Evolutionary conservation across 2,888 invertebrate species (phyloP).

Genomic region (Lymantria dispar): DNA sequence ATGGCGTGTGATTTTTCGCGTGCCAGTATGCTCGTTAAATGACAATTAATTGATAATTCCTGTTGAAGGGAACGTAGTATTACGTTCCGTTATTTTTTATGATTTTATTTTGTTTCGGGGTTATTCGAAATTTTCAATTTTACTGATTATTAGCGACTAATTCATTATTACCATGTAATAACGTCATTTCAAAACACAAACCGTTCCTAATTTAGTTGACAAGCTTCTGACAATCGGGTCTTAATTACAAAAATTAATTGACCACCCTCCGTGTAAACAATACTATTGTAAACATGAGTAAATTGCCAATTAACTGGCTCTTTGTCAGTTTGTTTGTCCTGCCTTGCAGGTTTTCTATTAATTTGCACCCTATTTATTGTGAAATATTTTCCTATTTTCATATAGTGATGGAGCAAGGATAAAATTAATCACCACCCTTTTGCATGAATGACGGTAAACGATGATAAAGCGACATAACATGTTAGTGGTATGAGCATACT

Average conservation of each 20-base stretch:
- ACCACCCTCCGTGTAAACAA: slow-evolving; percentile 34
- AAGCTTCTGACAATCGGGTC: slow-evolving; percentile 9
- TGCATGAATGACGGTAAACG: too few relatives aligned
- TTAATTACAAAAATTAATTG: slow-evolving; percentile 45
- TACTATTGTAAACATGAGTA: slow-evolving; percentile 45
- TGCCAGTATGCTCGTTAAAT: too few relatives aligned
- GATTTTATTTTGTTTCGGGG: too few relatives aligned
- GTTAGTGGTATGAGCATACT: too few relatives aligned
- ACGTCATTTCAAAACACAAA: not conserved
- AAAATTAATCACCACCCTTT: too few relatives aligned
- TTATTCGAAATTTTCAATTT: too few relatives aligned
- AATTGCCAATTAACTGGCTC: slow-evolving; percentile 49
- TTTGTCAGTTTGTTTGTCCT: slow-evolving; percentile 39
- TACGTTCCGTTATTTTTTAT: too few relatives aligned
- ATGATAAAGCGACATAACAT: too few relatives aligned
- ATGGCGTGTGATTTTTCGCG: too few relatives aligned
- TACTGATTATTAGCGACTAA: not conserved
- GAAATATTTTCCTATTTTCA: slow-evolving; percentile 1
- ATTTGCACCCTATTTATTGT: slow-evolving; percentile 18
- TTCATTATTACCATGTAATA: not conserved
- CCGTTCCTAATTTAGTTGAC: slow-evolving; percentile 21
- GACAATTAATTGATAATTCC: too few relatives aligned
- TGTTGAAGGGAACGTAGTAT: too few relatives aligned
- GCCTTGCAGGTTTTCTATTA: slow-evolving; percentile 18
- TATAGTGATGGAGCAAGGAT: too few relatives aligned